phyloP scores from a whole-genome alignment of 2,888 invertebrate species.

The Diarsia rubi region DNA sequence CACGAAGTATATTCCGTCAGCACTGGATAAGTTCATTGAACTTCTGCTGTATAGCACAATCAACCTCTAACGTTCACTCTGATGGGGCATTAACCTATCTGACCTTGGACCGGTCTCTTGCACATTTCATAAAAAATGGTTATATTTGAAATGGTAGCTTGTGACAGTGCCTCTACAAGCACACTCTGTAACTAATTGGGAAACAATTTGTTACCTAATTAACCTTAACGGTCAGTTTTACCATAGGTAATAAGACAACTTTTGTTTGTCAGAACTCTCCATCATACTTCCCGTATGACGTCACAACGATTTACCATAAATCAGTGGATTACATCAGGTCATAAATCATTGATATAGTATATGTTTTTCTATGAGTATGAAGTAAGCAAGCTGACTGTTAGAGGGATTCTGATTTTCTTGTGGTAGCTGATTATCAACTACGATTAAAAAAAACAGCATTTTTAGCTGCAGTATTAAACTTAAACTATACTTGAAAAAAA shows the following conservation, averaged over 20 bases:
- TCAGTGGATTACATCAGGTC: slow-evolving; percentile 21
- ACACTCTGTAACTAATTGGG: neutral
- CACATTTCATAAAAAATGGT: neutral
- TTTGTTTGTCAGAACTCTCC: slow-evolving; percentile 19
- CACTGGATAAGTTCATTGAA: neutral
- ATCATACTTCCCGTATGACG: neutral
- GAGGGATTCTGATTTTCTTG: neutral
- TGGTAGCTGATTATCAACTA: neutral
- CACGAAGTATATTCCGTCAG: neutral
- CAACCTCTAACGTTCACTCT: neutral
- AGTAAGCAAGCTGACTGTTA: neutral
- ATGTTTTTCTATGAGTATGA: neutral
- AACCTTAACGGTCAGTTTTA: neutral
- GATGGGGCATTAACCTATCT: neutral
- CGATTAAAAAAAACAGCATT: too few species aligned
- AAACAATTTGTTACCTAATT: neutral
- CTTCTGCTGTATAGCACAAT: neutral
- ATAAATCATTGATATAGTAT: neutral
- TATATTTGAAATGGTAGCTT: neutral
- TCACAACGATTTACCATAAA: slow-evolving; percentile 18
- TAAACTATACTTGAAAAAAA: neutral
- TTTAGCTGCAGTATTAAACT: too few species aligned
- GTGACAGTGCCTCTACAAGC: neutral
- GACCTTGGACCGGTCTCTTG: neutral
- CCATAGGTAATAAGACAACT: neutral